These are phyloP conservation scores for Larimichthys polyactis DNA, from an alignment of 2,113 vertebrate genomes.

Conservation along the genomic window DNA sequence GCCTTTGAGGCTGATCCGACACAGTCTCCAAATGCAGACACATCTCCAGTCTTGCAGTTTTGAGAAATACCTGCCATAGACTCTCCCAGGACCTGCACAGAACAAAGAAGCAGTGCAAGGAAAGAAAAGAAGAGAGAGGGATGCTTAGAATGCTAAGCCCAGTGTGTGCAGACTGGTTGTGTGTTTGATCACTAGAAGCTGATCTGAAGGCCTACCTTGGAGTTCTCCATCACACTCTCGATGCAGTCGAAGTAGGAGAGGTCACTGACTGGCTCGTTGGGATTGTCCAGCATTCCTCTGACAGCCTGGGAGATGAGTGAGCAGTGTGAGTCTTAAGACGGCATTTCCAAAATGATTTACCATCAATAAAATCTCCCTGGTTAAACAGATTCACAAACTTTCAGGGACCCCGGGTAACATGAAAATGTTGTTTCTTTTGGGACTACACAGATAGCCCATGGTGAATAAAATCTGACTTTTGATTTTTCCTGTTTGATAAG, in stretches of 20 bases:
- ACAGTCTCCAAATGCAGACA: constrained; percentile 93
- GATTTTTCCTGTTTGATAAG: constrained; percentile 2
- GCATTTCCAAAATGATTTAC: background rate
- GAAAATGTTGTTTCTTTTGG: background rate
- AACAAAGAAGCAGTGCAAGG: background rate
- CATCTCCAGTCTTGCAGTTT: constrained; percentile 95
- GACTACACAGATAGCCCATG: background rate
- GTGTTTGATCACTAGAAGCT: background rate
- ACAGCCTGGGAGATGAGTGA: constrained; percentile 86
- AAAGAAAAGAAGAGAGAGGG: background rate
- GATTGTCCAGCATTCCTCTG: constrained; percentile 95
- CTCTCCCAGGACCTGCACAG: constrained; percentile 93
- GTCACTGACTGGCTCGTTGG: constrained; percentile 95
- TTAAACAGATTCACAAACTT: background rate
- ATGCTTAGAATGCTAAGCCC: constrained; percentile 15
- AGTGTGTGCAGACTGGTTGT: background rate
- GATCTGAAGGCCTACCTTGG: constrained; percentile 87
- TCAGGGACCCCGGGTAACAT: no score
- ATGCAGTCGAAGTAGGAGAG: constrained; percentile 99
- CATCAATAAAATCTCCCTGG: background rate
- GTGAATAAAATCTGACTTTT: background rate
- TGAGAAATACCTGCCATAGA: constrained; percentile 99
- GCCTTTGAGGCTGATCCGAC: constrained; percentile 97
- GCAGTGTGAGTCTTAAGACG: background rate
- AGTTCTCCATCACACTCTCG: constrained; percentile 99